These are phyloP conservation scores for Oreotrochilus melanogaster DNA, from an alignment of 2,113 vertebrate species.

Conservation along the genomic window DNA sequence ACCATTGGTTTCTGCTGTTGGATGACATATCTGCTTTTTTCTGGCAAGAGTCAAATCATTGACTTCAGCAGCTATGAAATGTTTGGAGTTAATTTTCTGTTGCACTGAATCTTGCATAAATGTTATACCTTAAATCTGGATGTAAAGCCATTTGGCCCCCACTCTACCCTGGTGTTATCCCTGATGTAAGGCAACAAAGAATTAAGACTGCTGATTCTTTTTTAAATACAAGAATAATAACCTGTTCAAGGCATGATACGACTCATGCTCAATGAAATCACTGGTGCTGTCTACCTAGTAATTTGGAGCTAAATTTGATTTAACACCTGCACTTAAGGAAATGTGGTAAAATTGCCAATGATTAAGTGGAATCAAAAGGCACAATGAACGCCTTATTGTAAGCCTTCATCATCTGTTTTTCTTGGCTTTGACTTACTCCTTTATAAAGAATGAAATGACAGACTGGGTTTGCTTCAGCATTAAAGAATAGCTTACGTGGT, in stretches of 20 bases:
- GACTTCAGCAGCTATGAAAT: not conserved
- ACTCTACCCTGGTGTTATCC: not conserved
- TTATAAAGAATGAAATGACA: not conserved
- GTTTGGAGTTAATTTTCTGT: not conserved
- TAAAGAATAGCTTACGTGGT: not conserved
- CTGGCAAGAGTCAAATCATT: not conserved
- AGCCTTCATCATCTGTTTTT: not conserved
- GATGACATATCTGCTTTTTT: not conserved
- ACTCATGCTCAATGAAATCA: constrained; percentile 2
- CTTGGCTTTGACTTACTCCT: not conserved
- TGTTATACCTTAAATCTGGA: not conserved
- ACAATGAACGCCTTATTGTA: not conserved
- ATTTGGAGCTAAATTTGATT: constrained; percentile 50
- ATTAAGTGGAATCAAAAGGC: constrained; percentile 24
- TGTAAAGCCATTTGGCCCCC: not conserved
- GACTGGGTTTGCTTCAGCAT: not conserved
- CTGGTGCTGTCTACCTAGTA: not conserved
- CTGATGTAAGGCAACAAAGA: not conserved
- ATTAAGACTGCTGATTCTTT: not conserved
- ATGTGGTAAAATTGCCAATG: not conserved
- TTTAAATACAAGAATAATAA: constrained; percentile 24
- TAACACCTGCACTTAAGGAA: constrained; percentile 37
- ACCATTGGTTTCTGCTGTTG: accelerated
- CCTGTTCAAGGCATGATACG: not conserved
- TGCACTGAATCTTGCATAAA: not conserved